Evolutionary conservation across 2,113 vertebrate genomes (phyloP).

Genomic region (Cyrtonyx montezumae): DNA sequence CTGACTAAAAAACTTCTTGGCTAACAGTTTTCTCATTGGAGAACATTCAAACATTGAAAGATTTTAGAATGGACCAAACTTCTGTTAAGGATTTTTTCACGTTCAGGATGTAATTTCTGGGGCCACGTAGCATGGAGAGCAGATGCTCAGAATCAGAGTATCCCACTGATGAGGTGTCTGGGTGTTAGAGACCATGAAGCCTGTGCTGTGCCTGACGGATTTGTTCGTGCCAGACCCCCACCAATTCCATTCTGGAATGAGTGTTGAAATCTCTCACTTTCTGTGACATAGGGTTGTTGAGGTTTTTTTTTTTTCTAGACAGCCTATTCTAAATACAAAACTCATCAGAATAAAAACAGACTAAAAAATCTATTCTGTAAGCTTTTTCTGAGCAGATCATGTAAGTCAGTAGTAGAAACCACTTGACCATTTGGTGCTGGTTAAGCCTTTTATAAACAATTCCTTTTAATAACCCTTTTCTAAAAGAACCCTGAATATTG

Average conservation of each 20-base stretch:
- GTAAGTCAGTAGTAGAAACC: background rate
- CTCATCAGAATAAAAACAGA: slow-evolving; percentile 19
- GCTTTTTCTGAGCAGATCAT: background rate
- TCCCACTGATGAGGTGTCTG: slow-evolving; percentile 19
- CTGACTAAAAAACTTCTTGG: background rate
- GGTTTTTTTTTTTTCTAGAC: background rate
- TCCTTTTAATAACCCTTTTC: slow-evolving; percentile 1
- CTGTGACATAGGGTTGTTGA: background rate
- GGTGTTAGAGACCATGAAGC: background rate
- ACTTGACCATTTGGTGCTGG: background rate
- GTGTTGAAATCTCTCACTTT: slow-evolving; percentile 26
- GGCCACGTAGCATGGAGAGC: background rate
- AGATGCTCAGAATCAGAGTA: background rate
- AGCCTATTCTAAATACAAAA: background rate
- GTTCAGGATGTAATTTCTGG: background rate
- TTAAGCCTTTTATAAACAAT: slow-evolving; percentile 29
- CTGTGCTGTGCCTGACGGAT: background rate
- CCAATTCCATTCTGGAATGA: background rate
- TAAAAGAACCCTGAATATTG: background rate
- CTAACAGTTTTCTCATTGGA: background rate
- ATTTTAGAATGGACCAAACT: background rate
- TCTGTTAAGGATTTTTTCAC: background rate
- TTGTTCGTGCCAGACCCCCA: background rate
- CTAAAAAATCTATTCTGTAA: background rate
- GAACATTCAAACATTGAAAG: no score